Conservation (phyloP, 1,140 invertebrate species). For the Aphis craccivora region DNA sequence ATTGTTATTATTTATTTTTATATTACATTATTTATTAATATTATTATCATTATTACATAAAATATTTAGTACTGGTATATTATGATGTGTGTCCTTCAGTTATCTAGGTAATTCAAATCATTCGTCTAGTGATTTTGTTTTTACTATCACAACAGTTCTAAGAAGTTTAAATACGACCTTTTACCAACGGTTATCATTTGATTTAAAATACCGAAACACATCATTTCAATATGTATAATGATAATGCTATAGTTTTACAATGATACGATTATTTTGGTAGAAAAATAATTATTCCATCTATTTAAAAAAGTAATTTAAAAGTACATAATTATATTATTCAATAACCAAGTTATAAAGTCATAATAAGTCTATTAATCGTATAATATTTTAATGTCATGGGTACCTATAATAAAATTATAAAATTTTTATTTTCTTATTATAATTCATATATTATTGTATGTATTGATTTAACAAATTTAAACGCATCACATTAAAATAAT, state of each 20-base stretch:
- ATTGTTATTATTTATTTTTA: not conserved
- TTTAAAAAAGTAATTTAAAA: not conserved
- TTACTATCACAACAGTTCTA: not conserved
- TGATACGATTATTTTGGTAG: not conserved
- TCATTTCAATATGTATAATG: not conserved
- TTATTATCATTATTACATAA: not conserved
- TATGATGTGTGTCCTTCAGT: not conserved
- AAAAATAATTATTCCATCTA: not conserved
- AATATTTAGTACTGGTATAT: not conserved
- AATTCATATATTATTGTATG: not conserved
- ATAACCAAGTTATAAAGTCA: not conserved
- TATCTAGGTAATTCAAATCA: not conserved
- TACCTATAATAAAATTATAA: not conserved
- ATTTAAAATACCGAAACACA: not conserved
- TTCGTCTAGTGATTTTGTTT: not conserved
- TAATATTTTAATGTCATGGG: not conserved
- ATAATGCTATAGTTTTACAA: not conserved
- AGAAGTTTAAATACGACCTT: slow-evolving; percentile 45
- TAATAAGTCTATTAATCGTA: not conserved
- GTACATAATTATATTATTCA: not conserved
- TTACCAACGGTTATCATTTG: slow-evolving; percentile 10
- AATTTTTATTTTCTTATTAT: not conserved
- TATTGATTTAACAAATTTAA: slow-evolving; percentile 3
- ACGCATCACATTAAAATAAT: not conserved
- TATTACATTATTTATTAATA: not conserved